phyloP scores from a whole-genome alignment of 2,113 vertebrate species.

The Halcyon malimbica region DNA sequence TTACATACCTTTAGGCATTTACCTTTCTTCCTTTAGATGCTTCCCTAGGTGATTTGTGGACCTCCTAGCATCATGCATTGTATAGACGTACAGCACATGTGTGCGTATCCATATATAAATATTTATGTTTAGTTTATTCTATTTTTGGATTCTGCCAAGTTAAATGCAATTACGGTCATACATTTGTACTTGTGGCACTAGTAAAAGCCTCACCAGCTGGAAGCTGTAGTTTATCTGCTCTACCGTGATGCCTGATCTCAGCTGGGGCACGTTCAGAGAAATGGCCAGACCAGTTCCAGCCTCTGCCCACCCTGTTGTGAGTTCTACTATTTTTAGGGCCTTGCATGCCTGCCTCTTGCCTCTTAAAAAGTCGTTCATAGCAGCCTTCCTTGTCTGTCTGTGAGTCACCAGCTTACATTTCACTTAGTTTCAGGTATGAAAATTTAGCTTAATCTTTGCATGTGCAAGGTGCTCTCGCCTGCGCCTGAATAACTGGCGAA shows the following conservation, averaged over 20 bases:
- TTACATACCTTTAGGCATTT: neutral
- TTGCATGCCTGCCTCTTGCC: neutral
- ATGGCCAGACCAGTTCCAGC: neutral
- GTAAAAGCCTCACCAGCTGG: neutral
- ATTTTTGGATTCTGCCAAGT: neutral
- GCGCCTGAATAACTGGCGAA: fast-evolving
- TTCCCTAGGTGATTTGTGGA: neutral
- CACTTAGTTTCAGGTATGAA: neutral
- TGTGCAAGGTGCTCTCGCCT: neutral
- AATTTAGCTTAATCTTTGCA: neutral
- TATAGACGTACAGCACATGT: fast-evolving
- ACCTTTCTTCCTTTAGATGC: neutral
- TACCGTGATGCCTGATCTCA: neutral
- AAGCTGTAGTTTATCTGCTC: neutral
- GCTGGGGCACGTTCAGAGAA: neutral
- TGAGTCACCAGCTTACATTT: neutral
- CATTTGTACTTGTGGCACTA: neutral
- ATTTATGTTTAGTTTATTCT: neutral
- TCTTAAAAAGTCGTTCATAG: neutral
- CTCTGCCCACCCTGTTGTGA: neutral
- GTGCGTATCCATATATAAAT: neutral
- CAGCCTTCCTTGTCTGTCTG: neutral
- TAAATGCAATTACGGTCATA: fast-evolving
- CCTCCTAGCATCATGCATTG: neutral
- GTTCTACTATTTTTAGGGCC: neutral